These are phyloP conservation scores for Mus musculus DNA, from an alignment of 2,113 vertebrate genomes.

Conservation along the genomic window GRCm39 chr4:132939501-132940000, in stretches of 20 bases:
- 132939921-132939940: conserved; percentile 65
- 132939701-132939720: neutral
- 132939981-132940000: conserved; percentile 84
- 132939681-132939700: conserved; percentile 29
- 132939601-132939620: neutral
- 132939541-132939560: neutral
- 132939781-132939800: conserved; percentile 65
- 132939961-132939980: conserved; percentile 79
- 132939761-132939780: conserved; percentile 66
- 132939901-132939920: conserved; percentile 76
- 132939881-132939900: conserved; percentile 77
- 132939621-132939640: conserved; percentile 58
- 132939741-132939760: conserved; percentile 55
- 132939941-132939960: conserved; percentile 80
- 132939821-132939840: conserved; percentile 74
- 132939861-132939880: conserved; percentile 72
- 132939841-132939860: conserved; percentile 81
- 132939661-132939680: conserved; percentile 41
- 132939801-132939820: conserved; percentile 77
- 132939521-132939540: neutral
- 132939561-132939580: neutral
- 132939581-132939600: conserved; percentile 12
- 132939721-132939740: conserved; percentile 68
- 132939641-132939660: neutral
- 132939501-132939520: conserved; percentile 34